phyloP scores from a whole-genome alignment of 2,113 vertebrate genomes.

The Calyptomena viridis region DNA sequence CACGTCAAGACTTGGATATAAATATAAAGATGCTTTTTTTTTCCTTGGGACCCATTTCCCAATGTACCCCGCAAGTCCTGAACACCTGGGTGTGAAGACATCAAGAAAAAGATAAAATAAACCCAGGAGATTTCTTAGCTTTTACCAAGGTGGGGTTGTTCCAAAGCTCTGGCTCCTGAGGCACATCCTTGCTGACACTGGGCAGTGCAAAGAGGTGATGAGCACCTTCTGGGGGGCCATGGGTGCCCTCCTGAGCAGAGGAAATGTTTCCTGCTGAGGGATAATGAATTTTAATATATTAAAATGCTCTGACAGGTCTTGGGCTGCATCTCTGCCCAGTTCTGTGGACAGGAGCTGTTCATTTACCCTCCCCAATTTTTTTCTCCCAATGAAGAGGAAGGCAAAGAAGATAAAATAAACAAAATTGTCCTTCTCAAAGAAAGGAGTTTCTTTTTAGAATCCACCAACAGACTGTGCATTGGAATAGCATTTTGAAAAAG shows the following conservation, averaged over 20 bases:
- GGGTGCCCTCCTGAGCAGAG: conserved; percentile 75
- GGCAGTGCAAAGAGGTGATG: background rate
- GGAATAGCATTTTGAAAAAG: background rate
- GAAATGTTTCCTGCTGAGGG: conserved; percentile 68
- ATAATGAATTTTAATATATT: conserved; percentile 72
- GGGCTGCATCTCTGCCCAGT: conserved; percentile 77
- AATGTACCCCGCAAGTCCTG: no score
- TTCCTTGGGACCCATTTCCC: background rate
- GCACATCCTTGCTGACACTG: background rate
- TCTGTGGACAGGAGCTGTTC: background rate
- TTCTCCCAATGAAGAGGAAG: conserved; percentile 6
- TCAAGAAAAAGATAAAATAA: accelerated
- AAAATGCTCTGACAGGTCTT: conserved; percentile 43
- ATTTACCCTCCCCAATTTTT: background rate
- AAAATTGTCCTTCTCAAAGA: background rate
- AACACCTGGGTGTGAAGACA: background rate
- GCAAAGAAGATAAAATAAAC: background rate
- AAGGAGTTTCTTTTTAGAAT: background rate
- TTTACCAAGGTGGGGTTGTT: background rate
- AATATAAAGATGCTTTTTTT: background rate
- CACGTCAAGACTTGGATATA: accelerated
- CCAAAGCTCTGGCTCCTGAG: accelerated
- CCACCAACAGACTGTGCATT: background rate
- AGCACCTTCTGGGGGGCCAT: background rate
- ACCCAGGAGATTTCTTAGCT: background rate